Percentiles rank a stretch among this genome's conserved stretches.
Conservation (phyloP, 2,113 vertebrate species). For the Tragelaphus buxtoni region DNA sequence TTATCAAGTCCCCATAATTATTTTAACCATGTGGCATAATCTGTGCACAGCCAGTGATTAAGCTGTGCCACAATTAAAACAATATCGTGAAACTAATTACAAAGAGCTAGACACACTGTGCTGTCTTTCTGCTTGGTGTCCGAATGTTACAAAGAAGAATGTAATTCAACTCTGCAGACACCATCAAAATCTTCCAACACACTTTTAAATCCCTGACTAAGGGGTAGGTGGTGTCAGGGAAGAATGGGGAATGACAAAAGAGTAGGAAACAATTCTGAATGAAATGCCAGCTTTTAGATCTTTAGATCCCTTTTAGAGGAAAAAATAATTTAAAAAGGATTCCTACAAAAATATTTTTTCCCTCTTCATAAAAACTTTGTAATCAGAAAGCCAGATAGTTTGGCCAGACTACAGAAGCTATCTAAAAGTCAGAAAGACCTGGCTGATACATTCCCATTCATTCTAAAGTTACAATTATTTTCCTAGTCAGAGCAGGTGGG, state of each 20-base stretch:
- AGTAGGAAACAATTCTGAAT: conserved; percentile 28
- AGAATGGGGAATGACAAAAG: neutral
- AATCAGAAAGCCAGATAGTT: neutral
- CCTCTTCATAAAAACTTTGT: conserved; percentile 21
- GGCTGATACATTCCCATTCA: conserved; percentile 20
- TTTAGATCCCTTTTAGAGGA: neutral
- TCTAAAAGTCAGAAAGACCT: conserved; percentile 16
- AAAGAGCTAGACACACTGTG: conserved; percentile 35
- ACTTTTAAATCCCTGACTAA: conserved; percentile 57
- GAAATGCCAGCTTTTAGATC: neutral
- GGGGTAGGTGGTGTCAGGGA: neutral
- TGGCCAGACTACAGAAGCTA: neutral
- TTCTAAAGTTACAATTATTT: conserved; percentile 25
- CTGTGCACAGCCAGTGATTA: conserved; percentile 49
- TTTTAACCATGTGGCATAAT: conserved; percentile 55
- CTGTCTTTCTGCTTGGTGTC: conserved; percentile 19
- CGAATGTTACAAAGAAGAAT: neutral
- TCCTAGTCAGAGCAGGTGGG: neutral
- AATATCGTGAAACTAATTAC: conserved; percentile 38
- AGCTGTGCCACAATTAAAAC: conserved; percentile 58
- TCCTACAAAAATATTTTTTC: neutral
- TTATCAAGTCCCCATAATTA: conserved; percentile 64
- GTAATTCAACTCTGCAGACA: conserved; percentile 37
- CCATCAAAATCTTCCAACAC: conserved; percentile 41
- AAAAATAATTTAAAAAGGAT: neutral